Conservation (phyloP, 2,113 vertebrate genomes). For the Syngnathus scovelli region DNA sequence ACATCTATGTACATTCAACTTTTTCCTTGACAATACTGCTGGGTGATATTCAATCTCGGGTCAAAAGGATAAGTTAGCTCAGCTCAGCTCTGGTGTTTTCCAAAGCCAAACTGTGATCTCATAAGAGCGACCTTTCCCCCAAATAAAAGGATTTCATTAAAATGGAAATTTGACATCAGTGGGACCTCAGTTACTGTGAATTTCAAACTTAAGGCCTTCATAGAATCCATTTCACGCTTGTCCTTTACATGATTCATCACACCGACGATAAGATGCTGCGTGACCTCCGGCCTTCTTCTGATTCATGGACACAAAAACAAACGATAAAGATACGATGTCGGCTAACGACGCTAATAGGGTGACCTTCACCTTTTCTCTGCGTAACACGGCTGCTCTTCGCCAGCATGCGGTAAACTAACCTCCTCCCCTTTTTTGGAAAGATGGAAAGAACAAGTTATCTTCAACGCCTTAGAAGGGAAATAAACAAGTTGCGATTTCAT, state of each 20-base stretch:
- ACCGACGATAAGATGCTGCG: background rate
- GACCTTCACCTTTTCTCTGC: conserved; percentile 37
- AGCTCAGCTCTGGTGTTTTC: background rate
- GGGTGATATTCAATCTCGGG: conserved; percentile 5
- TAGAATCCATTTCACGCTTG: background rate
- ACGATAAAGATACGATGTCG: conserved; percentile 8
- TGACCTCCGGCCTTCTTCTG: background rate
- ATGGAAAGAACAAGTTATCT: conserved; percentile 29
- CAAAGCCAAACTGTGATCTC: background rate
- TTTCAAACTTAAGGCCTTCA: background rate
- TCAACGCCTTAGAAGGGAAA: conserved; percentile 23
- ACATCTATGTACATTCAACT: background rate
- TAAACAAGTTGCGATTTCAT: conserved; percentile 24
- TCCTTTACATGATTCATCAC: background rate
- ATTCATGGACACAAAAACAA: conserved; percentile 1
- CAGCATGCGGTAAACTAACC: conserved; percentile 19
- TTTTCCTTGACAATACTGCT: conserved; percentile 7
- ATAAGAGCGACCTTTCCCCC: background rate
- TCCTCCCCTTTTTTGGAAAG: conserved; percentile 24
- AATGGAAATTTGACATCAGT: background rate
- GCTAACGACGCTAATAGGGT: conserved; percentile 14
- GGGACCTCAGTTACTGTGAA: background rate
- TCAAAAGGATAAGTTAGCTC: background rate
- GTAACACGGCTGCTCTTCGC: conserved; percentile 18
- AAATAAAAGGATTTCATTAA: background rate